Evolutionary conservation across 2,113 vertebrate genomes (phyloP), one percentile per base, ranked within the genome.

Genomic region (Dasyornis broadbenti): DNA sequence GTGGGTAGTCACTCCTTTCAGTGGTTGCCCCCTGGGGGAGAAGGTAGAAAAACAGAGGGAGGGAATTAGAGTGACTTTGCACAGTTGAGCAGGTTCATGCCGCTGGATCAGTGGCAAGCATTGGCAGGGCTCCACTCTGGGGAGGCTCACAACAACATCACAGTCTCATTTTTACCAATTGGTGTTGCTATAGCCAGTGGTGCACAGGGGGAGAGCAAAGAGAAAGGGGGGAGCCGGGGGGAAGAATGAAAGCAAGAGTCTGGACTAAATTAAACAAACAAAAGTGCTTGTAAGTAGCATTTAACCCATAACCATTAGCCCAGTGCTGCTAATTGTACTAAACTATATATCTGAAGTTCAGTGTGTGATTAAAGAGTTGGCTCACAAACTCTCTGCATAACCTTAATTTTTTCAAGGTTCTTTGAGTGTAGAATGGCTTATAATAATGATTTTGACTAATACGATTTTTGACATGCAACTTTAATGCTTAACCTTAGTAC

Each of bases 381-480:
- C 97, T 98, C 96, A 97, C 97, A 98, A 97, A 97, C 97, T 98
- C 97, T 97, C 97, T 97, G 97, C 97, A 97, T 98, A 98, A 98
- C 98, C 98, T 98, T 98, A 98, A 98, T 98, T 98, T 98, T 98
- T 98, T 98, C 98, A 98, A 98, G 98, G 98, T 98, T 98, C 97
- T 98, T 98, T 98, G 98, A 97, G 97, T 98, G 97, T 98, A 97
- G 97, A 98, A 98, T 97, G 97, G 98, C 97, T 98, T 98, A 98
- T 98, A 98, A 98, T 98, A 98, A 98, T 98, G 98, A 98, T 98
- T 98, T 98, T 98, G 98, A 98, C 98, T 98, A 98, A 98, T 98
- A 98, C 97, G 95, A 98, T 98, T 98, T 98, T 98, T 98, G 98
- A 98, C 98, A 98, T 98, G 98, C 98, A 98, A 98, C 98, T 98